Evolutionary conservation across 2,797 vertebrate genomes (phyloP).

Genomic region (Spea hammondii): DNA sequence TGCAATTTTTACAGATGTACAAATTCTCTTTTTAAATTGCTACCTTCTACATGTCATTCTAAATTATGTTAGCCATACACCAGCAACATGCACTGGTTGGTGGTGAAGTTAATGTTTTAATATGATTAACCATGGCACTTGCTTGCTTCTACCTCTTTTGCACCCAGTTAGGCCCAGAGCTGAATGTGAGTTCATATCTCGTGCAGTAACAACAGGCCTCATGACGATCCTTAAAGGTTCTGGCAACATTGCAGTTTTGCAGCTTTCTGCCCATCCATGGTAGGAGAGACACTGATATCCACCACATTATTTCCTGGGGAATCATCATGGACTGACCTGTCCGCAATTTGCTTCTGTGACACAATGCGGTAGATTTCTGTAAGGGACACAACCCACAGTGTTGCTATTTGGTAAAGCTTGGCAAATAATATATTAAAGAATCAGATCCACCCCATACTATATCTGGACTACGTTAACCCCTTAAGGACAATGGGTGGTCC

Average conservation of each 20-base stretch:
- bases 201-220: neutral
- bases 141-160: neutral
- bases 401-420: neutral
- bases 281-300: conserved; percentile 89
- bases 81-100: neutral
- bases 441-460: too few species aligned
- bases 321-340: conserved; percentile 85
- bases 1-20: conserved; percentile 66
- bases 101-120: neutral
- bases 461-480: too few species aligned
- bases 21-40: neutral
- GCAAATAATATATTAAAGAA: neutral
- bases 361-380: conserved; percentile 89
- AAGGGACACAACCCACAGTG: conserved; percentile 47
- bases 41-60: neutral
- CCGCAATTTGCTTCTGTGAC: conserved; percentile 95
- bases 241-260: conserved; percentile 96
- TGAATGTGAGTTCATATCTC: conserved; percentile 66
- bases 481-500: too few species aligned
- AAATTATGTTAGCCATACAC: conserved; percentile 20
- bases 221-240: conserved; percentile 49
- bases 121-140: neutral
- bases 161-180: conserved; percentile 20
- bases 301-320: conserved; percentile 98
- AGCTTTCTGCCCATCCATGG: conserved; percentile 89